Conservation (phyloP, 2,797 vertebrate species). For the Microctenopoma steveboyesi region DNA sequence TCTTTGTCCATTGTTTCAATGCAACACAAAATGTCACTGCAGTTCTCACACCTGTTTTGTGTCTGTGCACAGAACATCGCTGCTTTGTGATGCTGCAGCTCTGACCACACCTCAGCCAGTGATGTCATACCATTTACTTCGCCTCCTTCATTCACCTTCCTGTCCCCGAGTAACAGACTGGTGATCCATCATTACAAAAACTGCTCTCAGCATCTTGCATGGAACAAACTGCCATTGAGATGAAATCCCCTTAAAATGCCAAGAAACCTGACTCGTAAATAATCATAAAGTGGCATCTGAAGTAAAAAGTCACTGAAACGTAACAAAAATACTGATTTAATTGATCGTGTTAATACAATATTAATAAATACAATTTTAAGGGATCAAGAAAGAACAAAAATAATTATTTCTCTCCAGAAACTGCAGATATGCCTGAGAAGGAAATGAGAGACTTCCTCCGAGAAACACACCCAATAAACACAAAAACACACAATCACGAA, state of each 20-base stretch:
- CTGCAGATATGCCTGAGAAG: constrained; percentile 63
- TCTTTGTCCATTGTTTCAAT: no score
- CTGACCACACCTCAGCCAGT: constrained; percentile 29
- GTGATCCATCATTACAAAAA: constrained; percentile 45
- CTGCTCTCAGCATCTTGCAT: constrained; percentile 23
- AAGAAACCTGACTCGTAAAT: constrained; percentile 5
- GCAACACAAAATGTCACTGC: no score
- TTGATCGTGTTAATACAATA: constrained; percentile 4
- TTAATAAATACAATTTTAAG: constrained; percentile 30
- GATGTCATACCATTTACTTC: constrained; percentile 27
- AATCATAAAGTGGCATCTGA: neutral
- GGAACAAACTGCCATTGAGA: constrained; percentile 35
- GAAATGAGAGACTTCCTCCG: constrained; percentile 75
- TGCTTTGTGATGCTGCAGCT: neutral
- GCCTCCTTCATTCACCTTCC: constrained; percentile 28
- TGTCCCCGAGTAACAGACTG: constrained; percentile 6
- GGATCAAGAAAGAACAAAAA: constrained; percentile 28
- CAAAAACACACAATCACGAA: constrained; percentile 7
- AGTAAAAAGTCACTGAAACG: constrained; percentile 5
- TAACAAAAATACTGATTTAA: neutral
- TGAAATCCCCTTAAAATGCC: constrained; percentile 19
- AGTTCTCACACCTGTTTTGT: no score
- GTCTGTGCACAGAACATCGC: neutral
- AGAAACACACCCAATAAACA: constrained; percentile 52
- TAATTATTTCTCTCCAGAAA: constrained; percentile 46